phyloP scores from a whole-genome alignment of 2,888 invertebrate genomes.

The Nomada goodeniana region DNA sequence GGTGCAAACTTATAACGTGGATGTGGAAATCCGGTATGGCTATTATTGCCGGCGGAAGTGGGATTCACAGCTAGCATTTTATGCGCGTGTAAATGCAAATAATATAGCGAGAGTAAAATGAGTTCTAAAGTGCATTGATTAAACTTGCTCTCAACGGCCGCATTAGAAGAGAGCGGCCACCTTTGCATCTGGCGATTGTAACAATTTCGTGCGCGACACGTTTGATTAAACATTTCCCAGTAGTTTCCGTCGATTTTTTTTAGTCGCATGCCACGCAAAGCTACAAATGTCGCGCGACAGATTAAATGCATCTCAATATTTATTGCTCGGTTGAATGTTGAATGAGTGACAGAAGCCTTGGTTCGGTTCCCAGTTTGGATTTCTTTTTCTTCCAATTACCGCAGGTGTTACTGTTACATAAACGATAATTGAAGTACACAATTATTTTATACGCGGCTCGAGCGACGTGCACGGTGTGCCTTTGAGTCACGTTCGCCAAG shows the following conservation, averaged over 20 bases:
- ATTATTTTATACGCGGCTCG: slow-evolving; percentile 2
- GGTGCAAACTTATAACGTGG: slow-evolving; percentile 36
- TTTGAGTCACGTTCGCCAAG: slow-evolving; percentile 43
- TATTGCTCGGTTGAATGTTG: too few species aligned
- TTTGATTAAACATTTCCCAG: too few species aligned
- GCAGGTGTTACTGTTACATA: slow-evolving; percentile 13
- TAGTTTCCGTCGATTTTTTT: too few species aligned
- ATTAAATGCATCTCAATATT: too few species aligned
- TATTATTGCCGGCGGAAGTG: slow-evolving; percentile 17
- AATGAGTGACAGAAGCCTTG: too few species aligned
- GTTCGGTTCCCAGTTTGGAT: too few species aligned
- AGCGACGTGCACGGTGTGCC: slow-evolving; percentile 14
- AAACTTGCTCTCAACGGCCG: not conserved
- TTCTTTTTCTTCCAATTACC: not conserved
- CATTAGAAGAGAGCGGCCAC: not conserved
- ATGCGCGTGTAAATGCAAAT: slow-evolving; percentile 11
- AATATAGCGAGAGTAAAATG: not conserved
- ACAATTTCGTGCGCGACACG: too few species aligned
- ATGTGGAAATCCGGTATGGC: slow-evolving; percentile 40
- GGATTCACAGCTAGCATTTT: slow-evolving; percentile 17
- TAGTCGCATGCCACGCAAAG: too few species aligned
- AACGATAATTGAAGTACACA: slow-evolving; percentile 22
- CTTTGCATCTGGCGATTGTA: not conserved
- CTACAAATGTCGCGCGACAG: too few species aligned
- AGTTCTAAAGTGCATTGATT: not conserved